Conservation (phyloP, 2,797 vertebrate species). For the Basileuterus tristriatus region DNA sequence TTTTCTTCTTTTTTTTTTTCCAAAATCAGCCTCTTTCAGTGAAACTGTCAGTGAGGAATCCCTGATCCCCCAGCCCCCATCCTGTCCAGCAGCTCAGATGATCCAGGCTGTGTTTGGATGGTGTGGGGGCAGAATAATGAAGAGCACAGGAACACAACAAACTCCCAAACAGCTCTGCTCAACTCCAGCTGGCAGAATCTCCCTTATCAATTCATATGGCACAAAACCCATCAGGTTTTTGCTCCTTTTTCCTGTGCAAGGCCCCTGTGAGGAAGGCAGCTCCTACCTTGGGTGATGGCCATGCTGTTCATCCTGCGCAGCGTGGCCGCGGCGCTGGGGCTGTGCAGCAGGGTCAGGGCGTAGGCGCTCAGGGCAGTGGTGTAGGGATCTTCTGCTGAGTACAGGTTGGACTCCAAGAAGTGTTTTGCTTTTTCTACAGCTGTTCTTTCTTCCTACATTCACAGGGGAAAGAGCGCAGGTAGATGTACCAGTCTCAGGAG, state of each 20-base stretch:
- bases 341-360: conserved; percentile 85
- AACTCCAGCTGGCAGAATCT: not conserved
- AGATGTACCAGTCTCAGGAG: not conserved
- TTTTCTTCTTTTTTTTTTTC: not conserved
- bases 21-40: not conserved
- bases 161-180: not conserved
- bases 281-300: conserved; percentile 88
- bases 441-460: conserved; percentile 83
- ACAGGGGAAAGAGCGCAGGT: not conserved
- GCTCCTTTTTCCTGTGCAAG: not conserved
- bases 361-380: conserved; percentile 87
- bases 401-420: conserved; percentile 88
- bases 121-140: accelerated
- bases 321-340: conserved; percentile 77
- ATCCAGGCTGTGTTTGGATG: not conserved
- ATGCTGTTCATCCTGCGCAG: conserved; percentile 88
- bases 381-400: conserved; percentile 88
- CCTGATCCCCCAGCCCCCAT: not conserved
- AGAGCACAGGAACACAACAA: not conserved
- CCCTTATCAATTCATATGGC: not conserved
- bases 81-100: not conserved
- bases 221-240: not conserved
- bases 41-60: not conserved
- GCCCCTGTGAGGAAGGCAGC: not conserved
- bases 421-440: conserved; percentile 85